Evolutionary conservation across 2,113 vertebrate species (phyloP), one percentile per base, ranked within the genome.

Genomic region (Salvelinus namaycush): DNA sequence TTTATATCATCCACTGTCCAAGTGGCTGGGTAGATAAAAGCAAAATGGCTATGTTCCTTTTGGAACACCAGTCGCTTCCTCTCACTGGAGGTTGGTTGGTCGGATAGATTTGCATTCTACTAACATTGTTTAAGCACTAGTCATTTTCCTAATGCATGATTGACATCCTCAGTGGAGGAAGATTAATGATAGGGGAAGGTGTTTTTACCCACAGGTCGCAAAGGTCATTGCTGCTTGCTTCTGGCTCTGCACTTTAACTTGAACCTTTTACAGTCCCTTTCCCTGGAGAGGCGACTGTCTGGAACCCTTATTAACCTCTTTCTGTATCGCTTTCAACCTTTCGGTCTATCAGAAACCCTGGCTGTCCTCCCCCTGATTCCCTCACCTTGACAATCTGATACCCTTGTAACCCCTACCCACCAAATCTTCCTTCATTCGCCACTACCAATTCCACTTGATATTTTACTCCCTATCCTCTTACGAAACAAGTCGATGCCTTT

Each of bases 401-500:
- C 20, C 29, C n/a, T 18, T n/a, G 26, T 68, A 0, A 18, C 66
- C 68, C 13, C 64, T 18, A 26, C 29, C 70, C 29, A 18, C 11
- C 54, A 14, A 2, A 16, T 54, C 13, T 72, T 51, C 49, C 3
- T 70, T 44, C 8, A 81, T 71, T 73, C 12, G 67, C 66, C 75
- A 74, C 70, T 48, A 54, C 27, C 8, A 69, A 9, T 77, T 69
- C 65, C 75, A 51, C 24, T 11, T 62, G 74, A 78, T 79, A 60
- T 73, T 87, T 81, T 31, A 76, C 72, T 75, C 27, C 5, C 74
- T 48, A 70, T 82, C 89, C 80, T 84, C 84, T 89, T 81, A 80
- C 66, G 24, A 74, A 76, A 69, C 2, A 14, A 29, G 67, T 68
- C 0, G 20, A 12, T 24, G 18, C 59, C 70, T 74, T 73, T 72